Conservation (phyloP, 1,140 invertebrate genomes). For the Oryctes rhinoceros region DNA sequence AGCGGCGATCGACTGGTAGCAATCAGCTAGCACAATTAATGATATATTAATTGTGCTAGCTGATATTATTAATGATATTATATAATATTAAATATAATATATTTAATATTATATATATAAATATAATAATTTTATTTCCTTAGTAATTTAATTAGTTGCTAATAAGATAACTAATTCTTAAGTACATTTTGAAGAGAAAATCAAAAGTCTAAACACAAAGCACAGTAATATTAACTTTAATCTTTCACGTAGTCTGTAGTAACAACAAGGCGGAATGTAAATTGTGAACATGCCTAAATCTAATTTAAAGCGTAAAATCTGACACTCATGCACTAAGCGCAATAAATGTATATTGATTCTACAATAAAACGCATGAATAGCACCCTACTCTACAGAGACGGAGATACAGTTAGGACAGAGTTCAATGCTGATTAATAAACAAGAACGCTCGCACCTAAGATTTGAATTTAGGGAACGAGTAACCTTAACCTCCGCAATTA, state of each 20-base stretch:
- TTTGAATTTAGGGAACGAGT: background rate
- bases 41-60: too few species aligned
- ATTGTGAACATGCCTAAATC: background rate
- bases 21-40: too few species aligned
- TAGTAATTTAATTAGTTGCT: too few species aligned
- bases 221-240: background rate
- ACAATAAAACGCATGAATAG: background rate
- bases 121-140: too few species aligned
- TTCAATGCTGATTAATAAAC: background rate
- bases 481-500: constrained; percentile 2
- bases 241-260: background rate
- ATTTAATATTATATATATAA: too few species aligned
- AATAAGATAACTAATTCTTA: too few species aligned
- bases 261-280: background rate
- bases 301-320: background rate
- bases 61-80: too few species aligned
- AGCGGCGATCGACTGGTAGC: too few species aligned
- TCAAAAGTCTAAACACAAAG: background rate
- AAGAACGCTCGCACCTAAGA: background rate
- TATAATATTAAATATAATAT: too few species aligned
- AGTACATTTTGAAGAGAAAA: too few species aligned
- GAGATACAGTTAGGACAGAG: background rate
- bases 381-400: background rate
- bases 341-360: background rate
- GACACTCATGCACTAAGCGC: background rate